A percentile compares a stretch with the other conserved stretches of the same genome.
phyloP scores from a whole-genome alignment of 2,888 invertebrate genomes.

The Acleris holmiana region DNA sequence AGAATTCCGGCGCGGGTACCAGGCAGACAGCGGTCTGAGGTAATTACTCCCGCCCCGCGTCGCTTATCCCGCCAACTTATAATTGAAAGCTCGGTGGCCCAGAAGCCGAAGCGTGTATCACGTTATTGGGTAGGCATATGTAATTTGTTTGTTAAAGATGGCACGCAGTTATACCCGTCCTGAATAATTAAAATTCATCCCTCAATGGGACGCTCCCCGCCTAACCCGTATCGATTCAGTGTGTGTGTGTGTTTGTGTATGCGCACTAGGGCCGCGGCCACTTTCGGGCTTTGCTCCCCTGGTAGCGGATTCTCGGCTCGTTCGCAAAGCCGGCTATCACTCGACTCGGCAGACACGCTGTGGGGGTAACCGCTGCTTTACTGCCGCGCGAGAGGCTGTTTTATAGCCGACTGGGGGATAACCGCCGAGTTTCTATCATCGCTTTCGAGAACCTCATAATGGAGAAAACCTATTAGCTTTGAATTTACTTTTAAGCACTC shows the following conservation, averaged over 20 bases:
- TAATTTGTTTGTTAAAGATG: slow-evolving; percentile 85
- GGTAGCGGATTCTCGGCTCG: slow-evolving; percentile 64
- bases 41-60: slow-evolving; percentile 71
- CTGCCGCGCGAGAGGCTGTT: slow-evolving; percentile 38
- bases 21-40: slow-evolving; percentile 59
- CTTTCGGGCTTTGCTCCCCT: slow-evolving; percentile 67
- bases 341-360: slow-evolving; percentile 52
- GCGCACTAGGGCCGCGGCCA: slow-evolving; percentile 52
- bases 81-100: slow-evolving; percentile 78
- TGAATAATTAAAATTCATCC: slow-evolving; percentile 84
- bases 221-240: slow-evolving; percentile 71
- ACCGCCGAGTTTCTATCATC: slow-evolving; percentile 16
- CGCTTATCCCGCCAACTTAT: slow-evolving; percentile 76
- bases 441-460: slow-evolving; percentile 14
- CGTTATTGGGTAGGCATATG: slow-evolving; percentile 81
- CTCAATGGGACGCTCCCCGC: slow-evolving; percentile 61
- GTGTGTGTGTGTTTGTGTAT: slow-evolving; percentile 52
- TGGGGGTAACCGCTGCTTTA: slow-evolving; percentile 52
- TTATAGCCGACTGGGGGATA: slow-evolving; percentile 39
- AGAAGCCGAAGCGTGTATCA: slow-evolving; percentile 74
- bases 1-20: slow-evolving; percentile 49
- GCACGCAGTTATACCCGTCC: slow-evolving; percentile 81
- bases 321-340: slow-evolving; percentile 73
- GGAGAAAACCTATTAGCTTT: slow-evolving; percentile 19
- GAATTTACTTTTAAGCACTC: slow-evolving; percentile 10